A percentile compares a stretch with the other conserved stretches of the same genome.
These are phyloP conservation scores for Aphelenchoides fujianensis DNA, from an alignment of 1,140 invertebrate genomes.

Conservation along the genomic window DNA sequence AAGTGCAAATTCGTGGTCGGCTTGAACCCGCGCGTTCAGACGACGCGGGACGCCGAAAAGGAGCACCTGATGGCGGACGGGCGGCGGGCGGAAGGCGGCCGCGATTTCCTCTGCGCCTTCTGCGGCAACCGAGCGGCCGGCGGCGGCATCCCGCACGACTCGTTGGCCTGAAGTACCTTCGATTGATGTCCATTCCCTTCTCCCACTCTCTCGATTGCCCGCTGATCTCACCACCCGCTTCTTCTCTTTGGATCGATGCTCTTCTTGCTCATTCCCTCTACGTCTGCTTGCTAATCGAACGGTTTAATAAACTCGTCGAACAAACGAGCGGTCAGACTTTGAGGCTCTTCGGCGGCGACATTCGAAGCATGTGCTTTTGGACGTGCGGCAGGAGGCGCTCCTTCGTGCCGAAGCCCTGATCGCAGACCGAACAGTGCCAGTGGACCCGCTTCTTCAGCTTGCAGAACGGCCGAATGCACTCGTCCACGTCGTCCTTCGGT, in stretches of 20 bases:
- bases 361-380: conserved; percentile 62
- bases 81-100: not conserved
- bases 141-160: not conserved
- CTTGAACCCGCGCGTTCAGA: not conserved
- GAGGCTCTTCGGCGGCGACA: not conserved
- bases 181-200: too few species aligned
- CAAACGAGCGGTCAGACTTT: not conserved
- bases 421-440: conserved; percentile 81
- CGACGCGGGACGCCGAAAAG: not conserved
- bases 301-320: not conserved
- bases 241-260: too few species aligned
- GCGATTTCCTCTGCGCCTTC: not conserved
- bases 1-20: not conserved
- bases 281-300: not conserved
- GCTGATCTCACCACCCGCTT: too few species aligned
- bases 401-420: conserved; percentile 69
- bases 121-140: not conserved
- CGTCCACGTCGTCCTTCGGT: not conserved
- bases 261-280: not conserved
- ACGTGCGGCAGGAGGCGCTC: conserved; percentile 63
- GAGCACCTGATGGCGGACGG: not conserved
- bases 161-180: not conserved
- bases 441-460: conserved; percentile 80
- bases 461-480: conserved; percentile 77
- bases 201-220: too few species aligned